phyloP scores from a whole-genome alignment of 2,113 vertebrate species.

The Rutilus rutilus region DNA sequence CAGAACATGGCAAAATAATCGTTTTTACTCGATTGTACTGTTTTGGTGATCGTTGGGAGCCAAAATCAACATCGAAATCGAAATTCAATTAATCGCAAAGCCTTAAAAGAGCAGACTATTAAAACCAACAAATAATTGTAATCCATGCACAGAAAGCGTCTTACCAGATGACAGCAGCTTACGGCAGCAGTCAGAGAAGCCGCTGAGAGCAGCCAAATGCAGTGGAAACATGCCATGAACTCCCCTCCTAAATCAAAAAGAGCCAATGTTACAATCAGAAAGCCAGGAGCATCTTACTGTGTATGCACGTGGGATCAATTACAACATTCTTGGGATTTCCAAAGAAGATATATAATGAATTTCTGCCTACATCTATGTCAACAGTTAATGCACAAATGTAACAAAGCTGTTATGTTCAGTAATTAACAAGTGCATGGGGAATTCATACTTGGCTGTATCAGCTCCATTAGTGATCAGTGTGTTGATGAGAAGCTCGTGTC shows the following conservation, averaged over 20 bases:
- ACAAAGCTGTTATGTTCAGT: neutral
- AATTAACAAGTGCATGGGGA: neutral
- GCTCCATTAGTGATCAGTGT: constrained; percentile 95
- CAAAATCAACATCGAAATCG: too few relatives aligned
- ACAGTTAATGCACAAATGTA: neutral
- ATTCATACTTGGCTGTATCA: constrained; percentile 93
- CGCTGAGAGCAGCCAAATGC: constrained; percentile 96
- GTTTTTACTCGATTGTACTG: too few relatives aligned
- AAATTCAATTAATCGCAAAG: too few relatives aligned
- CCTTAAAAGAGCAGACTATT: neutral
- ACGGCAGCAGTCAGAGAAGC: constrained; percentile 97
- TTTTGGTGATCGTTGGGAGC: too few relatives aligned
- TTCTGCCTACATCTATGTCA: neutral
- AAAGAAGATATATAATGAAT: neutral
- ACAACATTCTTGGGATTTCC: neutral
- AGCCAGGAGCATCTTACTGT: neutral
- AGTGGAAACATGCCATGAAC: constrained; percentile 98
- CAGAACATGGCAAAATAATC: too few relatives aligned
- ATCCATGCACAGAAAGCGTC: neutral
- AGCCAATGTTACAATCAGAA: neutral
- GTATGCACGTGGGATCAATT: neutral
- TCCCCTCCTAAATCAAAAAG: constrained; percentile 80
- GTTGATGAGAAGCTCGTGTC: constrained; percentile 97
- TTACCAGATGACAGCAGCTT: constrained; percentile 96
- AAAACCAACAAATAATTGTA: neutral